Evolutionary conservation across 2,113 vertebrate species (phyloP).

Genomic region (Acrocephalus kingi): DNA sequence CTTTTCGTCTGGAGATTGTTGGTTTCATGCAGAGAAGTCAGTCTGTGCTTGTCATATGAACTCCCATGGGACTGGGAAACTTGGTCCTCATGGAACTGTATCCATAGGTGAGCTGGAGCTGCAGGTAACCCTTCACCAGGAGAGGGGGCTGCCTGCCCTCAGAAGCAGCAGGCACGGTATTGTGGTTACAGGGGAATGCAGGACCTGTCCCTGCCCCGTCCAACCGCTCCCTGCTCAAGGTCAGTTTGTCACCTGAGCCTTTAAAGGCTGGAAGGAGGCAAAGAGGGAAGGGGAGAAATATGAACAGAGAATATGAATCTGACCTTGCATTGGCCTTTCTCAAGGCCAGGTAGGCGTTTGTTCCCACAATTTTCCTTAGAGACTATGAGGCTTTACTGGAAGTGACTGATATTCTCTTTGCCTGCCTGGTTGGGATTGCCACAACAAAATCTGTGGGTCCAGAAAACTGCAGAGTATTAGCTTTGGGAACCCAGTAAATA

Average conservation of each 20-base stretch:
- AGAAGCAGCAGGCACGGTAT: accelerated
- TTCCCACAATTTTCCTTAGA: neutral
- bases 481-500: neutral
- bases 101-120: accelerated
- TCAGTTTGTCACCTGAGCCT: neutral
- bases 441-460: neutral
- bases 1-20: neutral
- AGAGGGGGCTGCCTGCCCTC: slow-evolving; percentile 32
- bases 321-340: neutral
- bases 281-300: neutral
- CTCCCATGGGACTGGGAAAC: accelerated
- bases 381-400: neutral
- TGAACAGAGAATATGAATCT: neutral
- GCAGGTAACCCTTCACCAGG: neutral
- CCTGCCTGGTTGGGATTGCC: neutral
- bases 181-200: accelerated
- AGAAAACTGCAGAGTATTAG: neutral
- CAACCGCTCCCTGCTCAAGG: neutral
- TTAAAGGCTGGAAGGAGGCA: neutral
- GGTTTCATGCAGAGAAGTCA: neutral
- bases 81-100: accelerated
- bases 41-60: too few relatives aligned
- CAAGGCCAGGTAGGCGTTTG: neutral
- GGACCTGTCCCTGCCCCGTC: neutral
- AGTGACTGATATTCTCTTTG: neutral